Conservation (phyloP, 1,140 invertebrate species). For the Zophobas atratus region DNA sequence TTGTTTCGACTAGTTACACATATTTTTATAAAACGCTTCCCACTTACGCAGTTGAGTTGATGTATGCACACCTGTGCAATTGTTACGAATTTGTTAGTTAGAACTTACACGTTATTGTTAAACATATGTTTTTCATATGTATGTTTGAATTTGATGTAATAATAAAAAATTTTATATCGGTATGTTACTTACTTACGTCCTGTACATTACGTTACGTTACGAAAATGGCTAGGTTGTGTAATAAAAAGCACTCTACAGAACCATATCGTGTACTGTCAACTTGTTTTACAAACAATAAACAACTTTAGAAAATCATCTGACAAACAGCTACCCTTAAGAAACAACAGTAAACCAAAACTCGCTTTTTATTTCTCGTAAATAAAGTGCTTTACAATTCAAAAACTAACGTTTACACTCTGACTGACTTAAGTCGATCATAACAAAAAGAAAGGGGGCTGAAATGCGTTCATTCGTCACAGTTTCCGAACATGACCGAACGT, state of each 20-base stretch:
- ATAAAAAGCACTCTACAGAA: slow-evolving; percentile 14
- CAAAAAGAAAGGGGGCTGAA: no score
- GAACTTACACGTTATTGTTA: slow-evolving; percentile 46
- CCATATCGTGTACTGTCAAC: slow-evolving; percentile 34
- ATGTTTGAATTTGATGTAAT: slow-evolving; percentile 48
- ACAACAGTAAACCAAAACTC: not conserved
- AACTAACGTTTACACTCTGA: not conserved
- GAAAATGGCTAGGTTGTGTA: not conserved
- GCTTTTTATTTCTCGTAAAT: not conserved
- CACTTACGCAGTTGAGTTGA: slow-evolving; percentile 36
- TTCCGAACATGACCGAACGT: no score
- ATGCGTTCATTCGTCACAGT: no score
- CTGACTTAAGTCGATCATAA: no score
- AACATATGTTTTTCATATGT: slow-evolving; percentile 44
- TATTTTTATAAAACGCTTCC: slow-evolving; percentile 39
- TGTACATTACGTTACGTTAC: not conserved
- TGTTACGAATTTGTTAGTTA: slow-evolving; percentile 48
- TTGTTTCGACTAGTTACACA: slow-evolving; percentile 20
- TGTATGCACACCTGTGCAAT: slow-evolving; percentile 37
- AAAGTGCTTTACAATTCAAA: not conserved
- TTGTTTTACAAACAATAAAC: slow-evolving; percentile 38
- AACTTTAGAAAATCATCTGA: not conserved
- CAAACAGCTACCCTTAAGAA: slow-evolving; percentile 12
- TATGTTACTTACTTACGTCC: not conserved
- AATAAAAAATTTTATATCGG: slow-evolving; percentile 47